Evolutionary conservation across 64 coral and sea anemone species (phyloP).

Genomic region (Pachyseris speciosa): DNA sequence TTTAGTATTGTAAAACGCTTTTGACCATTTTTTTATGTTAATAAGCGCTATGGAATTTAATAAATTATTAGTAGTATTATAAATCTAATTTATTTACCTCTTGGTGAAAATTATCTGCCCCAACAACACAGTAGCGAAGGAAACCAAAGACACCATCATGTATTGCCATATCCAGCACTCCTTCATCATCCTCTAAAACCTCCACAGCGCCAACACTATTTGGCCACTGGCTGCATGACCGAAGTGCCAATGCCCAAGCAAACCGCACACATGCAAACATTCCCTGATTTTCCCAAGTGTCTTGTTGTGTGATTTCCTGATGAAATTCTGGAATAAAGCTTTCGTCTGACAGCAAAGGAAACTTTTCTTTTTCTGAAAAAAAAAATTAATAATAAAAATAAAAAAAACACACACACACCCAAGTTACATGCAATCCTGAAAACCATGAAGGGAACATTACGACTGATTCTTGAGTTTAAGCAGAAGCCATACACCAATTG

Average conservation of each 20-base stretch:
- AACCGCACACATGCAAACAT: constrained; percentile 75
- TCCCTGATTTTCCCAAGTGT: constrained; percentile 70
- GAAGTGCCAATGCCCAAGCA: constrained; percentile 87
- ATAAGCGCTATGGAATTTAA: too few relatives aligned
- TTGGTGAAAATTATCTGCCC: constrained; percentile 85
- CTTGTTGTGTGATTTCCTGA: constrained; percentile 62
- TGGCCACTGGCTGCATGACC: constrained; percentile 92
- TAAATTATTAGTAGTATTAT: too few relatives aligned
- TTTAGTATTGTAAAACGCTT: too few relatives aligned
- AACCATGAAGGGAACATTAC: too few relatives aligned
- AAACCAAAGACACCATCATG: constrained; percentile 84
- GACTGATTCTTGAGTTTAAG: too few relatives aligned
- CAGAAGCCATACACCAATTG: too few relatives aligned
- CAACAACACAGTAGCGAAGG: constrained; percentile 66
- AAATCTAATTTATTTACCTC: constrained; percentile 87
- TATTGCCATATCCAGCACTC: constrained; percentile 81
- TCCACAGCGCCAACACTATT: constrained; percentile 81
- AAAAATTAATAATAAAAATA: background rate
- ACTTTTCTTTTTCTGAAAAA: constrained; percentile 68
- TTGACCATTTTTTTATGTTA: too few relatives aligned
- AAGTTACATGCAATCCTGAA: too few relatives aligned
- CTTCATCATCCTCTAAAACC: constrained; percentile 90
- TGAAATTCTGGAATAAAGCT: constrained; percentile 92
- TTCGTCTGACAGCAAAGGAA: constrained; percentile 85
- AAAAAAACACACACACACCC: too few relatives aligned